Base-by-base conservation (phyloP, 1,140 invertebrate species). In the Monomorium pharaonis region DNA sequence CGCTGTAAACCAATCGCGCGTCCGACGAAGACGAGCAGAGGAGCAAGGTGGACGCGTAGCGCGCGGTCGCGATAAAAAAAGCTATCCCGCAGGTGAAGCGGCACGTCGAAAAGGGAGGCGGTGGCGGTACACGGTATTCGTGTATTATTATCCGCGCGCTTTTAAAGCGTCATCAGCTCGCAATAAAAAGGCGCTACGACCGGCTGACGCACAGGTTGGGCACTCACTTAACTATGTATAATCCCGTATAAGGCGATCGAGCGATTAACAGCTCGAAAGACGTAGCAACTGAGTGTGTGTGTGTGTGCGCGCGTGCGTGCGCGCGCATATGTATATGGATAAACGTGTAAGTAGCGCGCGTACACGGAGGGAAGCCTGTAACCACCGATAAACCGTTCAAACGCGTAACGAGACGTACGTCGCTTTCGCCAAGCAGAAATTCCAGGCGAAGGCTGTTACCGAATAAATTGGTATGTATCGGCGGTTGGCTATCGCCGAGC, bases 251-350 rank as follows among this genome's bases (percentile, higher is more conserved):
- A 93, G 92, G 93, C 65, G 69, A 74, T 83, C 81, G 83, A 78
- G 62, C 91, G 92, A 93, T 94, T 93, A 93, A 93, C 92, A 92
- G 90, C 86, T 92, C 86, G 87, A 62, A 89, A 91, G n/a, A 91
- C 54, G 81, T 84, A 86, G 88, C 75, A 67, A 76, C 62, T 67
- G 44, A 44, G 74, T 60, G 44, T 67, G n/a, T n/a, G n/a, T n/a
- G 67, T 63, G 54, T 76, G 47, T 58, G n/a, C n/a, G n/a, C 6
- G 37, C 16, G 70, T 85, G 62, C 58, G 67, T 67, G 44, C 44
- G 74, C 65, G 44, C 67, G n/a, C n/a, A n/a, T n/a, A 70, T 63
- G 54, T 76, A 54, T 58, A 56, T 33, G 84, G 54, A 51, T 86
- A 72, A n/a, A n/a, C 62, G 85, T 69, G n/a, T 37, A 37, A 7